Base-by-base conservation (phyloP, 1,140 invertebrate genomes). In the Zophobas atratus region DNA sequence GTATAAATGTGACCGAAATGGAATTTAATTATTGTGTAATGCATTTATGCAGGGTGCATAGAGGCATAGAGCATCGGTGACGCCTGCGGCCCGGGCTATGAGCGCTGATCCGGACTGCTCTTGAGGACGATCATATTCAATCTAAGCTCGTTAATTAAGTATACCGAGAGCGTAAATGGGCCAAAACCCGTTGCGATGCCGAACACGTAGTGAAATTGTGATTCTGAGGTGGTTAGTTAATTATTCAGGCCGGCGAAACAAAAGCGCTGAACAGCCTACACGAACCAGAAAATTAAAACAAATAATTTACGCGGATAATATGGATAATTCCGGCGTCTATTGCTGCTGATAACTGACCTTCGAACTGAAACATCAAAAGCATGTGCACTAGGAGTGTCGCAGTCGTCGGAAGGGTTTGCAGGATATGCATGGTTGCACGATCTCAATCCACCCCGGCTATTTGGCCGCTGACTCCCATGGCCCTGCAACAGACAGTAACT, bases 11-110 rank as follows among this genome's bases (percentile, higher is more conserved):
- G 81, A 81, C 81, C 81, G 78, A 81, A 85, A 83, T 81, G 83
- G 83, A 84, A 85, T 85, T 85, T 85, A 85, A 85, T 85, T 85
- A 84, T 84, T 83, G 83, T 81, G 79, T 82, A 84, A 84, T 84
- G 82, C 82, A 82, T 84, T 84, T 84, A 81, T 81, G 80, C 81
- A 81, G 49, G 60, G 38, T 77, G 77, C 77, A 77, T 53, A 57
- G 67, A 63, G 63, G 60, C 63, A 70, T 57, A 74, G 60, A 70
- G 57, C 70, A 63, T 76, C 48, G 48, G 51, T 71, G 49, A 72
- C 67, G 46, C 63, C 76, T 75, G 72, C 49, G 78, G 78, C 71
- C 76, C 72, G 71, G 76, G 70, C 78, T 76, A 73, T 72, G 70
- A 75, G 57, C 57, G 75, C 35, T 70, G 76, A 74, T 77, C 79